A percentile compares a stretch with the other conserved stretches of the same genome.
phyloP scores from a whole-genome alignment of 1,140 invertebrate genomes.

The Onthophagus taurus region DNA sequence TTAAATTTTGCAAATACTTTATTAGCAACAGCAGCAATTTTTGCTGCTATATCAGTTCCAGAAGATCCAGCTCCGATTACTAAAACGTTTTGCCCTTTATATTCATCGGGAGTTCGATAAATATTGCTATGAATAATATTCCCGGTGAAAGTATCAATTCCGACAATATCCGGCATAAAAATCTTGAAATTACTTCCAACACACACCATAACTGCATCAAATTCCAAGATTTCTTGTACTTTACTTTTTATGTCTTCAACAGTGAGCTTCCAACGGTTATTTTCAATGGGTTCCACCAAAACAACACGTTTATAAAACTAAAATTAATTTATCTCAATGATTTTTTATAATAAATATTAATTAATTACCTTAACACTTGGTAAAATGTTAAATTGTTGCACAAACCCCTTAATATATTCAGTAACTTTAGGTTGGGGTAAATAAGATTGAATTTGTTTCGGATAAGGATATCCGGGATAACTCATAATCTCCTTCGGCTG shows the following conservation, averaged over 20 bases:
- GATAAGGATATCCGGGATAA: slow-evolving; percentile 64
- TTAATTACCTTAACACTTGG: slow-evolving; percentile 56
- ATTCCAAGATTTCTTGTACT: slow-evolving; percentile 41
- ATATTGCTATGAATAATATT: slow-evolving; percentile 68
- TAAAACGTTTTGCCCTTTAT: slow-evolving; percentile 55
- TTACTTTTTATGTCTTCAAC: slow-evolving; percentile 4
- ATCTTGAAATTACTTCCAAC: slow-evolving; percentile 75
- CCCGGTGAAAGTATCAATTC: slow-evolving; percentile 33
- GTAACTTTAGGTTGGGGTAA: slow-evolving; percentile 69
- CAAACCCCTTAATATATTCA: slow-evolving; percentile 70
- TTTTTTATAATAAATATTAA: not conserved
- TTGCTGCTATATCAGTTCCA: slow-evolving; percentile 75
- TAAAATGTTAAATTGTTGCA: slow-evolving; percentile 58
- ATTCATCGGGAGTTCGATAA: slow-evolving; percentile 63
- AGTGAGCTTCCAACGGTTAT: slow-evolving; percentile 49
- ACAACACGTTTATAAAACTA: slow-evolving; percentile 59
- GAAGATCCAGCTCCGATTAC: slow-evolving; percentile 83
- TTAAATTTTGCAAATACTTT: too few species aligned
- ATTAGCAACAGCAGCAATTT: slow-evolving; percentile 56
- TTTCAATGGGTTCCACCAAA: slow-evolving; percentile 43
- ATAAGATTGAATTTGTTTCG: slow-evolving; percentile 61
- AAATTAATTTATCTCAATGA: not conserved
- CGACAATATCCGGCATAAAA: slow-evolving; percentile 45
- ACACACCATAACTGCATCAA: slow-evolving; percentile 76
- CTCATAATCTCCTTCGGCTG: slow-evolving; percentile 74